These are phyloP conservation scores for Orthosia cruda DNA, from an alignment of 2,888 invertebrate species.

Conservation along the genomic window DNA sequence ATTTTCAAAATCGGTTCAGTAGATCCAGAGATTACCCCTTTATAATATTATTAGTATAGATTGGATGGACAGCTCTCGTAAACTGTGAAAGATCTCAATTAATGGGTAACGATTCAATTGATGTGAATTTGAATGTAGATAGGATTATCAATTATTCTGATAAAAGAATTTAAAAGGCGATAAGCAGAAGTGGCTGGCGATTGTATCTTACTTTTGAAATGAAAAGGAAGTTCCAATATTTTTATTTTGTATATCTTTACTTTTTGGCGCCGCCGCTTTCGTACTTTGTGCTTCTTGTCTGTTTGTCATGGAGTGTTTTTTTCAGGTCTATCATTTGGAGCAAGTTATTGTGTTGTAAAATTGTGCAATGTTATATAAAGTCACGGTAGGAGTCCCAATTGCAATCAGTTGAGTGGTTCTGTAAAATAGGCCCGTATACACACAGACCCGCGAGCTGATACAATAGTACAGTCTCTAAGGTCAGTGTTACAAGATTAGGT, in stretches of 20 bases:
- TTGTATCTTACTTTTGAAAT: no score
- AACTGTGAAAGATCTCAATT: not conserved
- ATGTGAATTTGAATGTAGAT: not conserved
- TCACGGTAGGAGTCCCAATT: conserved; percentile 16
- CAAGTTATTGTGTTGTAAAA: no score
- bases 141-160: not conserved
- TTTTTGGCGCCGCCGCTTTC: no score
- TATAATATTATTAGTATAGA: no score
- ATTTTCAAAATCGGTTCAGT: no score
- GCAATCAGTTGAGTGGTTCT: conserved; percentile 53
- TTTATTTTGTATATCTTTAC: no score
- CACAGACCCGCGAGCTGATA: conserved; percentile 22
- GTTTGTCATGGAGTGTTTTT: no score
- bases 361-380: not conserved
- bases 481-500: conserved; percentile 65
- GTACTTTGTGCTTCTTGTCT: no score
- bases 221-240: no score
- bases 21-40: no score
- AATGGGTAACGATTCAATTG: conserved; percentile 14
- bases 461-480: conserved; percentile 41
- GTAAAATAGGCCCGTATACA: conserved; percentile 38
- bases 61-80: not conserved
- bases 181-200: not conserved
- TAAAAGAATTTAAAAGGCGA: not conserved
- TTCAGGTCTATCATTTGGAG: no score